These are phyloP conservation scores for Pedionomus torquatus DNA, from an alignment of 2,113 vertebrate genomes.

Conservation along the genomic window DNA sequence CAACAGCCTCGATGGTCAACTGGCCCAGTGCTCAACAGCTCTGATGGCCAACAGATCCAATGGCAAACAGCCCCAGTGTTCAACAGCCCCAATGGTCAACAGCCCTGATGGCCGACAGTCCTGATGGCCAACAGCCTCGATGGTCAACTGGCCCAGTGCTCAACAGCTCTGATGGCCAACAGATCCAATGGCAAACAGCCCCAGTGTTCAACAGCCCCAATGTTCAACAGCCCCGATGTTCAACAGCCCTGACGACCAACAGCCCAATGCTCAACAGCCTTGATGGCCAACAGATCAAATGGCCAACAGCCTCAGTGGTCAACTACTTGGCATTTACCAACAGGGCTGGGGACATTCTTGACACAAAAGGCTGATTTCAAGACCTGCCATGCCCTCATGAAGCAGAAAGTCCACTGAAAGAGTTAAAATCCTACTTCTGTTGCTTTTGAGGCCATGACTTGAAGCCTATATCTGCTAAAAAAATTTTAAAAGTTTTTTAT, in stretches of 20 bases:
- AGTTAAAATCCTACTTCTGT: neutral
- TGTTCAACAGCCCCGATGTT: accelerated
- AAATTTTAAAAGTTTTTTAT: too few relatives aligned
- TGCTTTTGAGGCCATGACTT: neutral
- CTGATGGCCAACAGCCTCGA: accelerated
- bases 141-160: too few relatives aligned
- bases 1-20: too few relatives aligned
- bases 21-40: neutral
- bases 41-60: too few relatives aligned
- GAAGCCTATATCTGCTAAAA: too few relatives aligned
- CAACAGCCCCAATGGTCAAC: accelerated
- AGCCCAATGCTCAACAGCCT: neutral
- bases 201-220: accelerated
- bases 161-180: neutral
- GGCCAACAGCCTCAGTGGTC: too few relatives aligned
- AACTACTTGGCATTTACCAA: neutral
- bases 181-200: too few relatives aligned
- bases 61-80: accelerated
- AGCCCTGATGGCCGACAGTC: accelerated
- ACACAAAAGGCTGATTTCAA: neutral
- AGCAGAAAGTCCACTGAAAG: neutral
- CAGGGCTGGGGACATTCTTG: accelerated
- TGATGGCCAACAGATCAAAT: too few relatives aligned
- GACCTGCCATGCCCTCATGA: neutral
- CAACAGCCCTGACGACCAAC: too few relatives aligned